Evolutionary conservation across 1,140 invertebrate genomes (phyloP), one percentile per base, ranked within the genome.

Genomic region (Drosophila azteca): DNA sequence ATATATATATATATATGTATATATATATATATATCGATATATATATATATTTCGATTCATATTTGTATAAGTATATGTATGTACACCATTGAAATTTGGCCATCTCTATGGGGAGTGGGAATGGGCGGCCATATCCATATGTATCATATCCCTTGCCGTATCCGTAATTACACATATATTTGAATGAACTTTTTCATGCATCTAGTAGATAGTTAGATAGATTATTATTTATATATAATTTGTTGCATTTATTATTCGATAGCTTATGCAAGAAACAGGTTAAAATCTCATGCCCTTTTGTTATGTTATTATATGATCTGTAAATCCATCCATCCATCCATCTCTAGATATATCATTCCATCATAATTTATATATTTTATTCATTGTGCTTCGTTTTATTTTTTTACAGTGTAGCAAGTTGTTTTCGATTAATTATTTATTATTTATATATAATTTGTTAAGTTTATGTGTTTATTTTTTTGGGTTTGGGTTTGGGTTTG

Each of bases 331-430:
- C 66, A 60, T 74, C 62, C 71, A 59, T 87, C 69, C 44, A 80
- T 80, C 72, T 87, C 57, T 76, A 54, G 31, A 58, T 20, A 71
- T 62, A 29, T 44, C 48, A 62, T 49, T 49, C 66, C 41, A 39
- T 57, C 43, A 46, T 75, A 66, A 72, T 54, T 73, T 52, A 22
- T 52, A 22, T 61, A 41, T 54, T 58, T 60, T 46, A 31, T 72
- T 66, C 24, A 43, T 64, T 59, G 60, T 75, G 71, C 50, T 49
- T 75, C 49, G 35, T 50, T 60, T 57, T 69, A 54, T 43, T 85
- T 80, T 85, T 85, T 70, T 84, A 84, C 80, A 83, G 80, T 82
- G 68, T 83, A 71, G 58, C 79, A 77, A 81, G 68, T 82, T 75
- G 68, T 82, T 51, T 83, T 20, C 17, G 79, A 83, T 82, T 79